Percentiles rank a stretch among this genome's conserved stretches.
These are phyloP conservation scores for Lemur catta DNA, from an alignment of 2,797 vertebrate species.

Conservation along the genomic window DNA sequence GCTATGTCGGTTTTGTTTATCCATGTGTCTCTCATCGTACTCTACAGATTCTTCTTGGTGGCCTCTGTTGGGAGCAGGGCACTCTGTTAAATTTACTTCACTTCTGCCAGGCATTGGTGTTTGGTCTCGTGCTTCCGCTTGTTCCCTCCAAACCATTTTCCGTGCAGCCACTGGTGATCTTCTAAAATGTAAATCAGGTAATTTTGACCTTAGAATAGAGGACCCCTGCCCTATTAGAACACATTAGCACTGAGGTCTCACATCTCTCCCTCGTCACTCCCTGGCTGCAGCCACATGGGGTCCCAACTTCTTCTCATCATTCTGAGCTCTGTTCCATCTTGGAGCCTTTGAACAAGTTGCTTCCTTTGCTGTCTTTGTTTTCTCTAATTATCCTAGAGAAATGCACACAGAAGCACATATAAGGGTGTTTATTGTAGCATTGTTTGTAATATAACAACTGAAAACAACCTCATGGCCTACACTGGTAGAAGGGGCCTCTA, in stretches of 20 bases:
- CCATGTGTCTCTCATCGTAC: background rate
- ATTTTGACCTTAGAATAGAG: background rate
- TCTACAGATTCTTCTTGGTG: background rate
- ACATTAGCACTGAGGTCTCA: background rate
- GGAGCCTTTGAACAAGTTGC: background rate
- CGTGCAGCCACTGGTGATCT: background rate
- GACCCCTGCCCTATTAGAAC: background rate
- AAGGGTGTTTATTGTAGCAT: background rate
- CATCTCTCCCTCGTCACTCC: no score
- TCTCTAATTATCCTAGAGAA: constrained; percentile 2
- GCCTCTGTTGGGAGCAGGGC: background rate
- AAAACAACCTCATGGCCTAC: background rate
- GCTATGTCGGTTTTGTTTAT: background rate
- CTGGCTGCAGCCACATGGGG: background rate
- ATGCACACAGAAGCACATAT: background rate
- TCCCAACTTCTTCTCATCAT: background rate
- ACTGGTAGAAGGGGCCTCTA: background rate
- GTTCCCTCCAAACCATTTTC: background rate
- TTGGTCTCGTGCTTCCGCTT: background rate
- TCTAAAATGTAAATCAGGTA: background rate
- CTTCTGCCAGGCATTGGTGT: no score
- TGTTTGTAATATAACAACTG: background rate
- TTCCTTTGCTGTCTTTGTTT: background rate
- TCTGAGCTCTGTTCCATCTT: background rate
- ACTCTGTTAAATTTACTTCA: background rate